Base-by-base conservation (phyloP, 2,888 invertebrate genomes). In the Oxytorus armatus region DNA sequence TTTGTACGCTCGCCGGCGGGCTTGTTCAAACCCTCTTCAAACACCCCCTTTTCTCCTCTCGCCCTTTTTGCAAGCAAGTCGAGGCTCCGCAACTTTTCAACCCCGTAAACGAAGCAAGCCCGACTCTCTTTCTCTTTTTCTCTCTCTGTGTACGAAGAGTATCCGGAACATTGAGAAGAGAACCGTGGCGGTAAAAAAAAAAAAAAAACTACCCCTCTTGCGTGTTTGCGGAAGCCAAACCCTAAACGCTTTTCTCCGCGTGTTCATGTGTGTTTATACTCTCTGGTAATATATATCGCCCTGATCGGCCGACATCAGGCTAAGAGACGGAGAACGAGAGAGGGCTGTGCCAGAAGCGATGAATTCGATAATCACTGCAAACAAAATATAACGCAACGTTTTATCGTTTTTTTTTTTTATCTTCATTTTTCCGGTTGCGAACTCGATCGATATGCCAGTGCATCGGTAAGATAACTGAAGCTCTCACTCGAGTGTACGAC, bases 171-270 rank as follows among this genome's bases (percentile, higher is more conserved):
- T 73, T 69, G 72, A 16, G 39, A 47, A 65, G 63, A 68, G 76
- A 70, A 81, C 59, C 59, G 74, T 72, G 82, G 77, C 74, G 57
- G 16, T 21, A 49, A 63, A 51, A 53, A 44, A 73, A 69, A n/a
- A n/a, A 79, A 66, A 68, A 81, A 69, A 83, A 68, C 77, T 78
- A 84, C 85, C 87, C 87, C 82, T 70, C 29, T 33, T 65, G 59
- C 66, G 75, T 78, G 79, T 79, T 84, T 79, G 82, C 82, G 80
- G 81, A 74, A 77, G 78, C 61, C 79, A 79, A 81, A 66, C 75
- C 70, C 79, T 72, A 72, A 80, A 77, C 77, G 77, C 23, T 76
- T 68, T 72, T 68, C 14, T 53, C 25, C 14, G 51, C 21, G 57
- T 61, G n/a, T 59, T 14, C 53, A 55, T 70, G 74, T 70, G 72